These are phyloP conservation scores for Scleropages formosus DNA, from an alignment of 2,797 vertebrate genomes.

Conservation along the genomic window DNA sequence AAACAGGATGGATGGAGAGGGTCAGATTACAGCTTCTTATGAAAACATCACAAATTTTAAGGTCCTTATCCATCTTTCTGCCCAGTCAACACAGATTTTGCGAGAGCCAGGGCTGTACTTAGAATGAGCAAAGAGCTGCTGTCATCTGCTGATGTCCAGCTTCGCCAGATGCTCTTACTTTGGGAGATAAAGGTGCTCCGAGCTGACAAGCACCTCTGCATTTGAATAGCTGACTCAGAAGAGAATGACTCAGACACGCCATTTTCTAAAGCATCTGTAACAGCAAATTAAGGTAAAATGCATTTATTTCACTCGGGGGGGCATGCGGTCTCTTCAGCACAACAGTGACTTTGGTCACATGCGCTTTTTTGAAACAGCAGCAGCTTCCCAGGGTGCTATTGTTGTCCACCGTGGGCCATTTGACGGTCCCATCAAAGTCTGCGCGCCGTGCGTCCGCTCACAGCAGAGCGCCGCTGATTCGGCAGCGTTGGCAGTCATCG, in stretches of 20 bases:
- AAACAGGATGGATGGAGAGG: background rate
- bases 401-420: background rate
- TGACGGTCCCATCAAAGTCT: background rate
- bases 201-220: background rate
- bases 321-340: background rate
- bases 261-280: conserved; percentile 9
- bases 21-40: background rate
- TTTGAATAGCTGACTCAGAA: background rate
- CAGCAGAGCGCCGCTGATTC: background rate
- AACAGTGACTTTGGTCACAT: background rate
- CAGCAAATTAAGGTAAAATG: conserved; percentile 3
- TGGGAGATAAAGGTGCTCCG: conserved; percentile 1
- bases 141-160: background rate
- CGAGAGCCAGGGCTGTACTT: background rate
- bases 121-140: background rate
- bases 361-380: background rate
- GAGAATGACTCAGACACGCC: background rate
- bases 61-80: background rate
- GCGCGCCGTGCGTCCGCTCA: background rate
- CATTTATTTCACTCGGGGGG: background rate
- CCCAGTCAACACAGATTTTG: background rate
- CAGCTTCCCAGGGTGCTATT: background rate
- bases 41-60: conserved; percentile 4
- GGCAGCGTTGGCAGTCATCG: background rate
- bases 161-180: conserved; percentile 9